Evolutionary conservation across 2,888 invertebrate genomes (phyloP).

Genomic region (Teleiodes luculella): DNA sequence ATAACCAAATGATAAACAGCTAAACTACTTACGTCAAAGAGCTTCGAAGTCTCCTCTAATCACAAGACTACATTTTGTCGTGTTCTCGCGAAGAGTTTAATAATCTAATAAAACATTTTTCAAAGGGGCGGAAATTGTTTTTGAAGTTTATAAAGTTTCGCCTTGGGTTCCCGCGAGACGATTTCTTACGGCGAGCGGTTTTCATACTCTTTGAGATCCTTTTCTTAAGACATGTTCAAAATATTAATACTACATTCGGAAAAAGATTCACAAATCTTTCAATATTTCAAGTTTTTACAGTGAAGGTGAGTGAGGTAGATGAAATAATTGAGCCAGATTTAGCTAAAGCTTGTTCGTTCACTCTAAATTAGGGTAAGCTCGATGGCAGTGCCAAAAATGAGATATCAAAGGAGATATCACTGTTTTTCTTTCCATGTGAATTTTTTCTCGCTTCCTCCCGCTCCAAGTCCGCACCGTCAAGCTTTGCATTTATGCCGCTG

Average conservation of each 20-base stretch:
- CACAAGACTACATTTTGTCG: conserved; percentile 1
- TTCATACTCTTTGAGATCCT: background rate
- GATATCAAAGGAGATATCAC: too few species aligned
- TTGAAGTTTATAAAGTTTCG: conserved; percentile 6
- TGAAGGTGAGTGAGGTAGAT: too few species aligned
- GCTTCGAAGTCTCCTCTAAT: background rate
- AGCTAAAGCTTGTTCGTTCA: too few species aligned
- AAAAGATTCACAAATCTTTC: too few species aligned
- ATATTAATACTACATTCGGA: too few species aligned
- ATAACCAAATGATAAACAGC: too few species aligned
- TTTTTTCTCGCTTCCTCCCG: background rate
- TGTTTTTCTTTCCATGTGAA: background rate
- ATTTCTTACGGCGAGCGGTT: background rate
- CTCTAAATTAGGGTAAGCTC: too few species aligned
- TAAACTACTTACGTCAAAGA: too few species aligned
- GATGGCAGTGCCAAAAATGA: too few species aligned
- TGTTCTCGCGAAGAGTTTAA: conserved; percentile 1
- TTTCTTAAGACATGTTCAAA: too few species aligned
- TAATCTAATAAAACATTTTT: conserved; percentile 8
- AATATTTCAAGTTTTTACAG: too few species aligned
- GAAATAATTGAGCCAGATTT: too few species aligned
- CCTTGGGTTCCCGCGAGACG: background rate
- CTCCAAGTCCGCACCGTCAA: conserved; percentile 23
- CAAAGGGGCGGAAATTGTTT: conserved; percentile 6
- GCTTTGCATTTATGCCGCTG: conserved; percentile 62